Evolutionary conservation across 2,888 invertebrate genomes (phyloP).

Genomic region (Apeira syringaria): DNA sequence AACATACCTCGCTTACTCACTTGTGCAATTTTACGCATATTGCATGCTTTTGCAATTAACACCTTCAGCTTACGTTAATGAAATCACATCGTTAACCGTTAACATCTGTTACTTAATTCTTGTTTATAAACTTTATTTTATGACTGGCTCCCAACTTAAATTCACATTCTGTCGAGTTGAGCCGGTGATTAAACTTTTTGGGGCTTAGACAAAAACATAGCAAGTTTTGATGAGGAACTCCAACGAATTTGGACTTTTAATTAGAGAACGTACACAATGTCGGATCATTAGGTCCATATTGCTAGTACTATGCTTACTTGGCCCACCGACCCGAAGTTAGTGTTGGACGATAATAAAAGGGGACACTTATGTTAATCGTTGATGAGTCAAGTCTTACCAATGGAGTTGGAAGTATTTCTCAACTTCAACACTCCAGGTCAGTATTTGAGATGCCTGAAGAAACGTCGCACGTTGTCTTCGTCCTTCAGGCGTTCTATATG

Average conservation of each 20-base stretch:
- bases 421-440: no score
- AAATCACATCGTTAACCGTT: constrained; percentile 24
- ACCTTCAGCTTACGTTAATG: constrained; percentile 17
- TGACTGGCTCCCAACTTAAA: constrained; percentile 24
- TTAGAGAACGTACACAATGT: constrained; percentile 41
- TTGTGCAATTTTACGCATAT: constrained; percentile 8
- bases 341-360: no score
- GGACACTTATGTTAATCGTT: no score
- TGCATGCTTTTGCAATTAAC: constrained; percentile 16
- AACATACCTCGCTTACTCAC: constrained; percentile 1
- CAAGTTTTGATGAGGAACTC: constrained; percentile 51
- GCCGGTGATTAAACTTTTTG: constrained; percentile 53
- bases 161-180: constrained; percentile 23
- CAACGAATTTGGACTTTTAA: constrained; percentile 43
- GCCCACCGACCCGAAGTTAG: no score
- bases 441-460: no score
- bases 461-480: no score
- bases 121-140: constrained; percentile 21
- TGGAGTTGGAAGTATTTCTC: no score
- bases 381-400: no score
- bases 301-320: no score
- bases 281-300: constrained; percentile 4
- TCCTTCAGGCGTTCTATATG: no score
- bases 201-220: constrained; percentile 50
- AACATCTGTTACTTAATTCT: constrained; percentile 17